Evolutionary conservation across 2,888 invertebrate species (phyloP).

Genomic region (Diabrotica balteata): DNA sequence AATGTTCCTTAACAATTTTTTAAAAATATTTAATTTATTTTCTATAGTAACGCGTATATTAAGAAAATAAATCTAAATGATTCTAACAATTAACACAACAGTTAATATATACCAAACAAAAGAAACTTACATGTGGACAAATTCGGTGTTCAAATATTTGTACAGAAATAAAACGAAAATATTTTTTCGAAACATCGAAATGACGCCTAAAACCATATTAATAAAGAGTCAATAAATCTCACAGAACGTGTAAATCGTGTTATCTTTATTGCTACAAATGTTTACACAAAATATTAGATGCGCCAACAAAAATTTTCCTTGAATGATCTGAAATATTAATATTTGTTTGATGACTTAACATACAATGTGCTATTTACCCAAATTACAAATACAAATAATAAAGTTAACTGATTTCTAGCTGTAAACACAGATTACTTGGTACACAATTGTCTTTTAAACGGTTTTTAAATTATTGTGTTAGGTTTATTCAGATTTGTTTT

Average conservation of each 20-base stretch:
- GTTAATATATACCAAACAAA: neutral
- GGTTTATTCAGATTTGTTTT: too few species aligned
- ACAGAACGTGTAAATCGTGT: slow-evolving; percentile 6
- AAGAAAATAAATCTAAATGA: neutral
- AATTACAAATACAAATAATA: neutral
- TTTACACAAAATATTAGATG: slow-evolving; percentile 2
- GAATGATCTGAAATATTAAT: slow-evolving; percentile 8
- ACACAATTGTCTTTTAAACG: too few species aligned
- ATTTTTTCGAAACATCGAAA: neutral
- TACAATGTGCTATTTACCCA: slow-evolving; percentile 4
- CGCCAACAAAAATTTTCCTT: slow-evolving; percentile 8
- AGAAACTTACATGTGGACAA: neutral
- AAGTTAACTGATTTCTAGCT: too few species aligned
- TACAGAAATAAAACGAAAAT: too few species aligned
- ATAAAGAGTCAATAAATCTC: neutral
- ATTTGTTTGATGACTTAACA: neutral
- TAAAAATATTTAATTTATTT: neutral
- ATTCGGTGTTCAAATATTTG: neutral
- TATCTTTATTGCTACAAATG: slow-evolving; percentile 6
- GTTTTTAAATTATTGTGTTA: too few species aligned
- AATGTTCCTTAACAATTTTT: too few species aligned
- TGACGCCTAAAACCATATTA: slow-evolving; percentile 4
- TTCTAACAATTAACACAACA: neutral
- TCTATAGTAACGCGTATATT: neutral
- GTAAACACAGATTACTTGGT: too few species aligned